Evolutionary conservation across 2,113 vertebrate genomes (phyloP), one percentile per base, ranked within the genome.

Genomic region (Leptodactylus fuscus): DNA sequence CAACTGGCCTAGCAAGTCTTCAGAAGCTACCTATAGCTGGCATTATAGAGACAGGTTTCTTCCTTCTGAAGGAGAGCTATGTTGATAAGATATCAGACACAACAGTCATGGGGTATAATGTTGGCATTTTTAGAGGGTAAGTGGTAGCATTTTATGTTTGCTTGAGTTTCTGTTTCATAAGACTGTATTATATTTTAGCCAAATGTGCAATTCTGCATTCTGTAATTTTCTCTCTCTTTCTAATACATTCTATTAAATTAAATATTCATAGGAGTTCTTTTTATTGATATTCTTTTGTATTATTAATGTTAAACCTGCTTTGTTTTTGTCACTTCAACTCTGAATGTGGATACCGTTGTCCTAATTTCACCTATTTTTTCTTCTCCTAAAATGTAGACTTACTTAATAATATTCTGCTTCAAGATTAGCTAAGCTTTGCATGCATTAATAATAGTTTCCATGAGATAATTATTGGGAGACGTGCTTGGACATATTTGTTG

Each of bases 391-490:
- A 71, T 29, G 58, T 24, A 27, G 12, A 32, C 27, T 24, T 60
- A 62, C 60, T 62, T 69, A 69, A 36, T 69, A 22, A 36, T 67
- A 34, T 70, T 8, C 34, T 22, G 7, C 18, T 41, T 71, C 20
- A 69, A 32, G 34, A 10, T 11, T 41, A n/a, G 32, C 13, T n/a
- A 67, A 67, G 67, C 36, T 2, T 20, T 36, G 3, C 41, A 2
- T 41, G 22, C 7, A 38, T 36, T 71, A 22, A n/a, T 71, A 38
- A 71, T 41, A 71, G 67, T 38, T 18, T 67, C 20, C 41, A 71
- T 71, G 20, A 71, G 3, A 71, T 70, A 38, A 71, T 71, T 71
- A 36, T 29, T 71, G 38, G 67, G 36, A 36, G 34, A 38, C 67
- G 5, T 71, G 67, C n/a, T 22, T 3, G 18, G 34, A 29, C 67